A percentile compares a stretch with the other conserved stretches of the same genome.
phyloP scores from a whole-genome alignment of 2,888 invertebrate species.

The Drosophila greeni region DNA sequence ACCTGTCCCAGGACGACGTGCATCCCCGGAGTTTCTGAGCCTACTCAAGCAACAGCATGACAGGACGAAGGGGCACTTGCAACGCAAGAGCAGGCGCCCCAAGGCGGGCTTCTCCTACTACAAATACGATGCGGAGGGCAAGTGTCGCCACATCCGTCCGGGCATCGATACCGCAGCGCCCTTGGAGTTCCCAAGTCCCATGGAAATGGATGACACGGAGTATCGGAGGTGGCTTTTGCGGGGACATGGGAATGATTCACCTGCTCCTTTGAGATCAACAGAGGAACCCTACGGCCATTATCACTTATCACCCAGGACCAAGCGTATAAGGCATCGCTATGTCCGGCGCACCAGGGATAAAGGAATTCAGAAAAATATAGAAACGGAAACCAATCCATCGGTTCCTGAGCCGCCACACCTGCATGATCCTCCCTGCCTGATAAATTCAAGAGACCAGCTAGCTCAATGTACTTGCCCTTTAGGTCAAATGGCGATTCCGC shows the following conservation, averaged over 20 bases:
- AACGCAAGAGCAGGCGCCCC: background rate
- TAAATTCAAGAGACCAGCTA: background rate
- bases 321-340: background rate
- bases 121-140: constrained; percentile 23
- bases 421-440: background rate
- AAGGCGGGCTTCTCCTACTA: constrained; percentile 29
- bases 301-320: background rate
- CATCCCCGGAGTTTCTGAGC: constrained; percentile 39
- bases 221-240: background rate
- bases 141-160: constrained; percentile 31
- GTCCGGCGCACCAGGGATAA: too few relatives aligned
- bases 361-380: background rate
- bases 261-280: too few relatives aligned
- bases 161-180: constrained; percentile 46
- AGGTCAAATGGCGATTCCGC: background rate
- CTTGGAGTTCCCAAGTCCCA: constrained; percentile 12
- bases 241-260: too few relatives aligned
- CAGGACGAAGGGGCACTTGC: background rate
- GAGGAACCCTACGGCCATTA: too few relatives aligned
- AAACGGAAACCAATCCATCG: background rate
- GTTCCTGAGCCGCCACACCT: background rate
- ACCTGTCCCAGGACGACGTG: background rate
- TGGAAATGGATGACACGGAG: background rate
- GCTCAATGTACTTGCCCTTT: background rate
- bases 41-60: constrained; percentile 21